Conservation (phyloP, 2,888 invertebrate genomes). For the Ectemnius continuus region DNA sequence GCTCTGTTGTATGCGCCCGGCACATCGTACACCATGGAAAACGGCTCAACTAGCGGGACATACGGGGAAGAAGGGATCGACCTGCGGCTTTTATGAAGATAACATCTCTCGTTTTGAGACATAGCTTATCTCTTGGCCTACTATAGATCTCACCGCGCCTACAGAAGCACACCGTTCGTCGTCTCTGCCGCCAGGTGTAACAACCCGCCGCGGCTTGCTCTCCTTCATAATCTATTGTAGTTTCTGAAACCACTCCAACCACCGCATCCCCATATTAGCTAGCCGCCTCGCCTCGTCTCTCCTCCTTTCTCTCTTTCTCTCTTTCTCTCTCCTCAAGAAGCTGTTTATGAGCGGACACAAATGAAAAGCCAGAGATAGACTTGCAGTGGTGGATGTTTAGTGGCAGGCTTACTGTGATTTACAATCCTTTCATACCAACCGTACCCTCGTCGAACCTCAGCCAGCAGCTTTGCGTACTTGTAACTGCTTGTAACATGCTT, state of each 20-base stretch:
- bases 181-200: conserved; percentile 13
- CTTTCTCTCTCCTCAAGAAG: not conserved
- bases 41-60: conserved; percentile 35
- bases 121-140: conserved; percentile 64
- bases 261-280: not conserved
- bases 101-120: conserved; percentile 68
- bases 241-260: conserved; percentile 58
- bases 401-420: not conserved
- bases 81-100: conserved; percentile 58
- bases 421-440: not conserved
- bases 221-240: conserved; percentile 65
- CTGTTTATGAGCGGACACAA: not conserved
- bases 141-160: conserved; percentile 62
- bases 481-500: conserved; percentile 23
- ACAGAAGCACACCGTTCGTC: conserved; percentile 50
- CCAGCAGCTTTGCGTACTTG: not conserved
- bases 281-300: no score
- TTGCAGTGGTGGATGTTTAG: not conserved
- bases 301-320: no score
- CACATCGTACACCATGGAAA: conserved; percentile 25
- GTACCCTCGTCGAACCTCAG: not conserved
- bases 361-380: not conserved
- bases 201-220: conserved; percentile 23
- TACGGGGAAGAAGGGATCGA: conserved; percentile 54
- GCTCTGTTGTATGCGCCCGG: conserved; percentile 15